Evolutionary conservation across 2,113 vertebrate species (phyloP).

Genomic region (Pardalotus punctatus): DNA sequence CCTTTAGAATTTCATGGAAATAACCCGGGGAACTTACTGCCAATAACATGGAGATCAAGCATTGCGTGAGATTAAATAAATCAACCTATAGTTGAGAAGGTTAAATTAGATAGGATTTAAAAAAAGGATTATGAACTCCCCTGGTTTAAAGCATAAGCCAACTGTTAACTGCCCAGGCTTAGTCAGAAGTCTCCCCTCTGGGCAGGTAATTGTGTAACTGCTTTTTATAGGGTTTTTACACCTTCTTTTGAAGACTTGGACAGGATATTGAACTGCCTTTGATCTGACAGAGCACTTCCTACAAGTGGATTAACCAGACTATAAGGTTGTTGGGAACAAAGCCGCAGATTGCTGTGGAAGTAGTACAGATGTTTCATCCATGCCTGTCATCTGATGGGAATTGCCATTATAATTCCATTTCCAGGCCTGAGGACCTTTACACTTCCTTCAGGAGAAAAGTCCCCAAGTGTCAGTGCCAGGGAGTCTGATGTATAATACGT

Average conservation of each 20-base stretch:
- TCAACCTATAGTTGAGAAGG: constrained; percentile 40
- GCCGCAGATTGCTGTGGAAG: background rate
- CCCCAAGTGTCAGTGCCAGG: background rate
- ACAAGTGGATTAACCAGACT: background rate
- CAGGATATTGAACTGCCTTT: constrained; percentile 37
- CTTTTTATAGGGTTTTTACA: constrained; percentile 23
- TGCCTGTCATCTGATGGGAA: background rate
- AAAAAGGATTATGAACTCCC: constrained; percentile 8
- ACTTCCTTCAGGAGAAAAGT: background rate
- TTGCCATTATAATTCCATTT: background rate
- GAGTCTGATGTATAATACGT: fast-evolving
- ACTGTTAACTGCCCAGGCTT: constrained; percentile 45
- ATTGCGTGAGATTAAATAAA: constrained; percentile 16
- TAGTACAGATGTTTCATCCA: background rate
- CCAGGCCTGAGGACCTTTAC: background rate
- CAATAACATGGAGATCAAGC: background rate
- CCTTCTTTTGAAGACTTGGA: constrained; percentile 22
- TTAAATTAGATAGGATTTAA: constrained; percentile 51
- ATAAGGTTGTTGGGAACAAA: background rate
- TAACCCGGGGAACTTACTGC: background rate
- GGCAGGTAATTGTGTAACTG: constrained; percentile 29
- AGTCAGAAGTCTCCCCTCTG: constrained; percentile 23
- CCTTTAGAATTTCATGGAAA: background rate
- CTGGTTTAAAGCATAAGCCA: constrained; percentile 21
- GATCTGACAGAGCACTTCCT: constrained; percentile 27